Percentiles rank a stretch among this genome's conserved stretches.
Evolutionary conservation across 2,113 vertebrate genomes (phyloP).

Genomic region (Mus spicilegus): DNA sequence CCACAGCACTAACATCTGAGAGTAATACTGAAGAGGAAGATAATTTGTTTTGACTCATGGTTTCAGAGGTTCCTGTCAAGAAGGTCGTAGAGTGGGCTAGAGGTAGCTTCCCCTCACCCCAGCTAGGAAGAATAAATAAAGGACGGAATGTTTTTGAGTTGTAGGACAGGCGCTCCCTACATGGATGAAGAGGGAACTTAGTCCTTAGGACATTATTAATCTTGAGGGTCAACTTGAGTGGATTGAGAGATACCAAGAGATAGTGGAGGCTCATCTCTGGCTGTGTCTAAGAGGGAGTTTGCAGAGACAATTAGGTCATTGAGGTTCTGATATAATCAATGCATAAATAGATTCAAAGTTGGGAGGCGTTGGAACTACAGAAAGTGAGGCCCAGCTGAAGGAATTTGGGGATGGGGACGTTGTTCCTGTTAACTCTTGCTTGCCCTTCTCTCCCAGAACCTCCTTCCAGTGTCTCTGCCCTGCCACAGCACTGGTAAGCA

Average conservation of each 20-base stretch:
- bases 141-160: neutral
- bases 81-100: neutral
- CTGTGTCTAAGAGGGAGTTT: neutral
- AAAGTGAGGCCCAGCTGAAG: neutral
- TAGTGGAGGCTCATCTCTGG: neutral
- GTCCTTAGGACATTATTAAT: neutral
- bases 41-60: neutral
- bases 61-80: neutral
- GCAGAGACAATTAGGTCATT: neutral
- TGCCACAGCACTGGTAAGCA: neutral
- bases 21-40: neutral
- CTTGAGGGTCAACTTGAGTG: neutral
- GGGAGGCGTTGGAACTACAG: neutral
- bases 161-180: neutral
- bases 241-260: neutral
- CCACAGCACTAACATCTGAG: neutral
- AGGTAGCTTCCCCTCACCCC: neutral
- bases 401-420: neutral
- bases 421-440: neutral
- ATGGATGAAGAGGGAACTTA: neutral
- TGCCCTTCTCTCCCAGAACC: neutral
- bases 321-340: neutral
- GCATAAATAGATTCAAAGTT: neutral
- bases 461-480: neutral
- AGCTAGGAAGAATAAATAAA: neutral